phyloP scores from a whole-genome alignment of 2,888 invertebrate species.

The Timandra comae region DNA sequence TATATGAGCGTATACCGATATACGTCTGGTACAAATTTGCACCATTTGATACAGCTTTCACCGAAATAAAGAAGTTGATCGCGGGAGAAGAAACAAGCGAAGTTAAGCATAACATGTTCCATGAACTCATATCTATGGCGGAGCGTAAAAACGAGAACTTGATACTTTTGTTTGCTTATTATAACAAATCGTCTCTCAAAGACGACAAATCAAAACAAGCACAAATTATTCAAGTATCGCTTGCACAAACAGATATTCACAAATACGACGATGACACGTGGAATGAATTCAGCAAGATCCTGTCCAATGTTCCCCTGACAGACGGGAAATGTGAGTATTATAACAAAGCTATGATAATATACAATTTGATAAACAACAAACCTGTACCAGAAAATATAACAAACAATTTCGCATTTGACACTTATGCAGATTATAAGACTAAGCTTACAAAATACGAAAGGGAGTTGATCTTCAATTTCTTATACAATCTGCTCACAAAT shows the following conservation, averaged over 20 bases:
- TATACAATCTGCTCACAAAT: constrained; percentile 27
- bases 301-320: constrained; percentile 39
- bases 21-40: constrained; percentile 48
- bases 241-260: constrained; percentile 27
- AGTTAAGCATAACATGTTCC: constrained; percentile 31
- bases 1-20: constrained; percentile 16
- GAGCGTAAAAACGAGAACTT: constrained; percentile 29
- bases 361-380: constrained; percentile 32
- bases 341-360: constrained; percentile 35
- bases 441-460: constrained; percentile 33
- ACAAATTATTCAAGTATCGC: constrained; percentile 32
- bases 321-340: constrained; percentile 29
- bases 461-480: constrained; percentile 40
- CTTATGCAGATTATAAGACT: constrained; percentile 26
- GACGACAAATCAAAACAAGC: constrained; percentile 30
- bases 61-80: constrained; percentile 35
- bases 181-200: constrained; percentile 36
- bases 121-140: constrained; percentile 36
- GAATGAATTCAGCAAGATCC: constrained; percentile 41
- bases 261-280: constrained; percentile 41
- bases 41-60: constrained; percentile 43
- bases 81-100: constrained; percentile 21
- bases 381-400: constrained; percentile 34
- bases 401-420: constrained; percentile 32
- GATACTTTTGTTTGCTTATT: constrained; percentile 36